Conservation (phyloP, 2,888 invertebrate genomes). For the Tortricodes alternella region DNA sequence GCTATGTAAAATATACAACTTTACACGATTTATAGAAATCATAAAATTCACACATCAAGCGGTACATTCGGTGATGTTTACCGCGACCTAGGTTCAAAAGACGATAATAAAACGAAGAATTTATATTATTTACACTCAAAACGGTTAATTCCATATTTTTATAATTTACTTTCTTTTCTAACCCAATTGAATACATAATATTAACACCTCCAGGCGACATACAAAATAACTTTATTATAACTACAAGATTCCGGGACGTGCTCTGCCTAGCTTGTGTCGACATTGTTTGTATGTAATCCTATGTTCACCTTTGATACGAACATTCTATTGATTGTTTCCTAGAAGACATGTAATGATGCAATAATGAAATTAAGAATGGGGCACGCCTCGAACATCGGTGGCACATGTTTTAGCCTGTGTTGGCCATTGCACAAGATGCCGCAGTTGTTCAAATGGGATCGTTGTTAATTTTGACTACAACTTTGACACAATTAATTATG, state of each 20-base stretch:
- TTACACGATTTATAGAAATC: too few species aligned
- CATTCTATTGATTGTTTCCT: constrained; percentile 26
- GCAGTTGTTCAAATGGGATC: too few species aligned
- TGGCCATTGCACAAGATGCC: too few species aligned
- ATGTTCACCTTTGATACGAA: constrained; percentile 29
- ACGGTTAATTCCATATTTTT: not conserved
- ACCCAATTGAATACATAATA: not conserved
- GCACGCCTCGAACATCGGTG: not conserved
- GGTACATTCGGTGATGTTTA: constrained; percentile 1
- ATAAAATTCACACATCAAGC: not conserved
- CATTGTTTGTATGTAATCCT: constrained; percentile 23
- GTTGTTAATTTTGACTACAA: too few species aligned
- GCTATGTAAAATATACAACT: too few species aligned
- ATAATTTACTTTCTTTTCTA: not conserved
- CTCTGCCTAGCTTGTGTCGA: constrained; percentile 3
- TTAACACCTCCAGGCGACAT: too few species aligned
- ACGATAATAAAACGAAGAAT: constrained; percentile 9
- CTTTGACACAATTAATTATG: too few species aligned
- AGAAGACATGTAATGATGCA: constrained; percentile 23
- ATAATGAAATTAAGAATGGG: constrained; percentile 20
- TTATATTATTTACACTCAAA: not conserved
- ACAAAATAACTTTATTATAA: too few species aligned
- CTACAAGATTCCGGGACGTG: not conserved
- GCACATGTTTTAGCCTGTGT: not conserved
- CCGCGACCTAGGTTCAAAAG: constrained; percentile 4